Percentiles rank a stretch among this genome's conserved stretches.
These are phyloP conservation scores for Cantharis rustica DNA, from an alignment of 2,888 invertebrate genomes.

Conservation along the genomic window DNA sequence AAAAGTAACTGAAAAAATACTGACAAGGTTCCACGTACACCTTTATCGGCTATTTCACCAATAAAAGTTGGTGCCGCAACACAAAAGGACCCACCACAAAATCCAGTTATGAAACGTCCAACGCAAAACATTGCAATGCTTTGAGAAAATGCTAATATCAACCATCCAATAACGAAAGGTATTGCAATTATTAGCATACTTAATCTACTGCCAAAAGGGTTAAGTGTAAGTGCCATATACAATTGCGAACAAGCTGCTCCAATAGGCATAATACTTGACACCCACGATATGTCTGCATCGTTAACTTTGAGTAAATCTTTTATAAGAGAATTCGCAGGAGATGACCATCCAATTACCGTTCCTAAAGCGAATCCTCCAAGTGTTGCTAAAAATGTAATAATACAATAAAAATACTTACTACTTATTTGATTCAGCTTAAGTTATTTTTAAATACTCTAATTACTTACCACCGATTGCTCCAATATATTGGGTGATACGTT, in stretches of 20 bases:
- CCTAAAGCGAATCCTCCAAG: constrained; percentile 53
- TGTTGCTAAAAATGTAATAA: neutral
- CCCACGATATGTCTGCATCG: constrained; percentile 27
- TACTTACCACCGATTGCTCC: constrained; percentile 36
- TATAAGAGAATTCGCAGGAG: constrained; percentile 54
- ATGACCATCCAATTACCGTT: constrained; percentile 56
- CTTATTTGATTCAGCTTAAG: too few species aligned
- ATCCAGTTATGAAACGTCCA: constrained; percentile 53
- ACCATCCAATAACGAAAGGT: constrained; percentile 42
- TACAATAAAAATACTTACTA: too few species aligned
- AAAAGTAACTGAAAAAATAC: constrained; percentile 78
- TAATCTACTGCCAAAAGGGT: constrained; percentile 36
- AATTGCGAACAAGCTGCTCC: constrained; percentile 36
- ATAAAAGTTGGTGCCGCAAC: constrained; percentile 84
- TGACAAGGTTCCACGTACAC: constrained; percentile 78
- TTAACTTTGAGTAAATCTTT: constrained; percentile 30
- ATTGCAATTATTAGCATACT: constrained; percentile 39
- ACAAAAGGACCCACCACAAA: constrained; percentile 69
- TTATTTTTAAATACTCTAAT: neutral
- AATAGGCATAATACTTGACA: constrained; percentile 36
- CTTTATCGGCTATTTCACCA: constrained; percentile 80
- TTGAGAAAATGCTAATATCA: constrained; percentile 34
- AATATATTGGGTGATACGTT: constrained; percentile 24
- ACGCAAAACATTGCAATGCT: constrained; percentile 28
- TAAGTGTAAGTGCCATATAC: constrained; percentile 29